Evolutionary conservation across 2,888 invertebrate species (phyloP), one percentile per base, ranked within the genome.

Genomic region (Scaptomyza flava): DNA sequence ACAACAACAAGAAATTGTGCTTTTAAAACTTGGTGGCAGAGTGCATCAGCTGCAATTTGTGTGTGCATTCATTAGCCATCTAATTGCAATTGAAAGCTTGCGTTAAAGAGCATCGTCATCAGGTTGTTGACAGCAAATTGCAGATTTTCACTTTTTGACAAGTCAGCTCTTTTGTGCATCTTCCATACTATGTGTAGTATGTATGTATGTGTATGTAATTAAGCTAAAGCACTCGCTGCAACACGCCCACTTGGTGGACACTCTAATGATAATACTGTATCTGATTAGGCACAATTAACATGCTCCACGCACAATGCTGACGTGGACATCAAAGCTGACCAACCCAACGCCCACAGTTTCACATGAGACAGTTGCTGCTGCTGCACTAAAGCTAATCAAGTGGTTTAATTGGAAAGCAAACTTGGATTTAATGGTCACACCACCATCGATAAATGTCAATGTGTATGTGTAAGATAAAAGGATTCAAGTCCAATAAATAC

Each of bases 381-480:
- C 31, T 65, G 54, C 54, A 58, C 59, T 63, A 63, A 64, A 88
- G 67, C 82, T 72, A 88, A 83, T 88, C 89, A 83, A 83, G 74
- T 86, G 84, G 87, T 66, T 83, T 88, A 88, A 88, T 83, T 83
- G 89, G 81, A 88, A 86, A 86, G 72, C 82, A 83, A 83, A 83
- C 87, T 86, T 75, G 70, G 70, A 83, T 80, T 88, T 80, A 88
- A 88, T 77, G 83, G 72, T 63, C 75, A 63, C 77, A 63, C 77
- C 27, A 60, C 64, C 83, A 86, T 83, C 77, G 74, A 68, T 62
- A 64, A 82, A 67, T 70, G 71, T 66, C 50, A 51, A 27, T 46
- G 41, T 34, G 36, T 36, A n/a, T 38, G 27, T 38, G 30, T 34
- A 38, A 20, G 48, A 36, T 66, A 50, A 63, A 72, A 50, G 69